Evolutionary conservation across 2,888 invertebrate species (phyloP).

Genomic region (Lepas anatifera): DNA sequence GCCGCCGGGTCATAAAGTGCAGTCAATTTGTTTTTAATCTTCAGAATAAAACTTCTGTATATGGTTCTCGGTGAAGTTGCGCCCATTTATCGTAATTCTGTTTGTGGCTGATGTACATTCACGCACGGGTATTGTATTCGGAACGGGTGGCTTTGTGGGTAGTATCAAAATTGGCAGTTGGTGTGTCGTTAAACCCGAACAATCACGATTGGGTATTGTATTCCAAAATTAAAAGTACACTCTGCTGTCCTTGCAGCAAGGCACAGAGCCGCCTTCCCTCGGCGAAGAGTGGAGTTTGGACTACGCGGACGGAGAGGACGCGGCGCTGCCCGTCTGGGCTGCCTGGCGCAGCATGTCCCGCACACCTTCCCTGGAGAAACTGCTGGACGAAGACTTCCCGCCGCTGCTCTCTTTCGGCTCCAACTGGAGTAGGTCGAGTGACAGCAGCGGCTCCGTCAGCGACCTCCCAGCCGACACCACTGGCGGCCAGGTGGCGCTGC

Average conservation of each 20-base stretch:
- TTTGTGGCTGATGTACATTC: no score
- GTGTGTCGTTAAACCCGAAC: no score
- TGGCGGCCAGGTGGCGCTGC: neutral
- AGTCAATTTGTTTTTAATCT: no score
- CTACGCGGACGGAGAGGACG: neutral
- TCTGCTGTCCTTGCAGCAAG: neutral
- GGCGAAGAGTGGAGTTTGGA: neutral
- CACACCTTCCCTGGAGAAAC: neutral
- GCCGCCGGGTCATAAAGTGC: no score
- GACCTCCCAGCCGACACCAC: neutral
- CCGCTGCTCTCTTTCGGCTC: neutral
- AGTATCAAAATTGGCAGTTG: no score
- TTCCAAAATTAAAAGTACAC: no score
- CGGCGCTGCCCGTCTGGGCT: neutral
- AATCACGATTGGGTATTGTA: no score
- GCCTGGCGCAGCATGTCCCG: slow-evolving; percentile 1
- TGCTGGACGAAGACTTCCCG: slow-evolving; percentile 1
- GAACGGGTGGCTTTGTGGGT: no score
- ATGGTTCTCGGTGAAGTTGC: no score
- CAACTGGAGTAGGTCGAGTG: neutral
- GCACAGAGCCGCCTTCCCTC: neutral
- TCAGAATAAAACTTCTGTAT: no score
- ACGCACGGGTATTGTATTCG: no score
- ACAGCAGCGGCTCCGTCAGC: neutral
- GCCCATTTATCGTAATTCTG: no score